Evolutionary conservation across 2,113 vertebrate genomes (phyloP), one percentile per base, ranked within the genome.

Genomic region (Engraulis encrasicolus): DNA sequence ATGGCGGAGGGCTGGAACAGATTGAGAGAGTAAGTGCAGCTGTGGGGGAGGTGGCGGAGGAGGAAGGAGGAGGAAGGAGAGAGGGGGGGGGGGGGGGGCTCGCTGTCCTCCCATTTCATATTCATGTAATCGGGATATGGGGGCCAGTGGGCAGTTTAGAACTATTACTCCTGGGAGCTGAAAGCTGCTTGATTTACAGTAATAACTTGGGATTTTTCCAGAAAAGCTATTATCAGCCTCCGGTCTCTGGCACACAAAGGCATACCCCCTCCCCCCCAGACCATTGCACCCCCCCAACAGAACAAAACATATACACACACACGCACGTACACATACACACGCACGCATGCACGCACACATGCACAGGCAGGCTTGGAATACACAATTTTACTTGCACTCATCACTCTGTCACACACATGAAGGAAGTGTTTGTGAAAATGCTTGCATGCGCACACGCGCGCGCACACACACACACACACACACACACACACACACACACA

Each of bases 171-270:
- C 50, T 34, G 61, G 80, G 50, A 27, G 52, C 85, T 80, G 78
- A 86, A 81, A 83, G 78, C 71, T 17, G 82, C 52, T 83, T 86
- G 87, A 85, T 87, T 89, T 87, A 83, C 83, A 49, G 81, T 83
- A 83, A 86, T 85, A 86, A 83, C 85, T 86, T 90, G 89, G 81
- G 50, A 38, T 85, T 85, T 89, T 86, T 87, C 83, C 85, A 89
- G 36, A 84, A 80, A 85, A 83, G 78, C 86, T 82, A 89, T 90
- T 87, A 87, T 85, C 79, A 61, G 77, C 40, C 31, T 54, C 49
- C 58, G 15, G 58, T 66, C 23, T 66, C 58, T 54, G 50, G 50
- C 50, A 54, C 50, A 61, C 58, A 61, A 61, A 61, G 58, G n/a
- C n/a, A 36, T 23, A n/a, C 71, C 40, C 82, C 20, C 78, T 66